Percentiles rank a stretch among this genome's conserved stretches.
Conservation (phyloP, 2,113 vertebrate genomes). For the Otis tarda region DNA sequence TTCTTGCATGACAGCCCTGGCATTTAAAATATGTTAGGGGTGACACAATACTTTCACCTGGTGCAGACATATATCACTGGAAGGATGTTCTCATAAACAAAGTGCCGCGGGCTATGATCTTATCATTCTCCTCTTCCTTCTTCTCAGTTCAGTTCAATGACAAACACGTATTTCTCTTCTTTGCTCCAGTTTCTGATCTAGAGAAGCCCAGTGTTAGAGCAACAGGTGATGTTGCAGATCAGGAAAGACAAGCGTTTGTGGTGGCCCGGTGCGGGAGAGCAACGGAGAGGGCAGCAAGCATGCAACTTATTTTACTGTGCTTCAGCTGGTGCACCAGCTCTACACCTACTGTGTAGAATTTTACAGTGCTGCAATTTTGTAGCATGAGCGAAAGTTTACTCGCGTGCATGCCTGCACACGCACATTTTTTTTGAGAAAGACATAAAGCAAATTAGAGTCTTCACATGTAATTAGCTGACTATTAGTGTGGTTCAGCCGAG, state of each 20-base stretch:
- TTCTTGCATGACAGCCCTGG: slow-evolving; percentile 41
- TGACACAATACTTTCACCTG: slow-evolving; percentile 55
- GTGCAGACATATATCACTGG: slow-evolving; percentile 60
- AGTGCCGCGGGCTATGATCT: slow-evolving; percentile 53
- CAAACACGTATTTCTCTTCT: slow-evolving; percentile 57
- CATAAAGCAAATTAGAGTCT: slow-evolving; percentile 38
- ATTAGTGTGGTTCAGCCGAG: slow-evolving; percentile 44
- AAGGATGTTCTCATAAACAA: slow-evolving; percentile 69
- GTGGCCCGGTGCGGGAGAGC: not conserved
- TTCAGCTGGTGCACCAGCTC: not conserved
- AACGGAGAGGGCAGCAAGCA: not conserved
- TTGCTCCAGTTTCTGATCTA: slow-evolving; percentile 37
- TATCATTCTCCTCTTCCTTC: slow-evolving; percentile 63
- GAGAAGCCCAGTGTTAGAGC: slow-evolving; percentile 5
- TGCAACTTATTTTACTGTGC: not conserved
- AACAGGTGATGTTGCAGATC: slow-evolving; percentile 53
- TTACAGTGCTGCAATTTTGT: not conserved
- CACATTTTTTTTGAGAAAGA: not conserved
- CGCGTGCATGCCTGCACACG: not conserved
- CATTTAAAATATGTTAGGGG: slow-evolving; percentile 64
- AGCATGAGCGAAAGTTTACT: not conserved
- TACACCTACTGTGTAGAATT: too few species aligned
- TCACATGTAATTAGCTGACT: slow-evolving; percentile 52
- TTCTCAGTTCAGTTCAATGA: slow-evolving; percentile 60
- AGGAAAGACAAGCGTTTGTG: not conserved